Evolutionary conservation across 2,888 invertebrate genomes (phyloP).

Genomic region (Leptodirus hochenwartii): DNA sequence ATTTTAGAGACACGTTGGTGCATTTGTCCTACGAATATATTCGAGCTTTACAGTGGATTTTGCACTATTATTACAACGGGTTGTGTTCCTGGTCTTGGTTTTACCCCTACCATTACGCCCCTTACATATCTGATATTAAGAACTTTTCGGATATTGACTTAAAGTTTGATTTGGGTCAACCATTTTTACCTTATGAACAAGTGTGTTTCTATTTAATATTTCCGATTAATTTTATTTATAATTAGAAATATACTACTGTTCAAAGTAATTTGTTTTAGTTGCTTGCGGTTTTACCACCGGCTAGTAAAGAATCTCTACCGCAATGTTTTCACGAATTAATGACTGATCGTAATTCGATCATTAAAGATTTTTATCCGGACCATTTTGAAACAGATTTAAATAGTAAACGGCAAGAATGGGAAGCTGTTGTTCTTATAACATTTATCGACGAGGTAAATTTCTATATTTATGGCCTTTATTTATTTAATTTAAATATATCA

Average conservation of each 20-base stretch:
- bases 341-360: slow-evolving; percentile 56
- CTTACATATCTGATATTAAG: slow-evolving; percentile 84
- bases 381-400: slow-evolving; percentile 89
- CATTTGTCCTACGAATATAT: slow-evolving; percentile 84
- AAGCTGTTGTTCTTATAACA: slow-evolving; percentile 83
- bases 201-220: slow-evolving; percentile 21
- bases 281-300: slow-evolving; percentile 71
- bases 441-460: slow-evolving; percentile 65
- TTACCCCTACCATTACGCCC: slow-evolving; percentile 95
- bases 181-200: slow-evolving; percentile 88
- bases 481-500: too few species aligned
- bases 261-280: slow-evolving; percentile 31
- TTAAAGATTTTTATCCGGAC: slow-evolving; percentile 78
- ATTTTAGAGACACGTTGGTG: too few species aligned
- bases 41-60: slow-evolving; percentile 88
- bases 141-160: slow-evolving; percentile 53
- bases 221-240: not conserved
- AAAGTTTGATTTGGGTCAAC: slow-evolving; percentile 67
- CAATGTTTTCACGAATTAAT: slow-evolving; percentile 60
- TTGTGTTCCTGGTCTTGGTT: slow-evolving; percentile 98
- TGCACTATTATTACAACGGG: slow-evolving; percentile 92
- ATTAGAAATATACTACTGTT: not conserved
- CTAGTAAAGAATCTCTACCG: slow-evolving; percentile 66
- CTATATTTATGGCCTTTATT: too few species aligned
- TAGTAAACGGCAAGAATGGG: slow-evolving; percentile 94